Percentiles rank a stretch among this genome's conserved stretches.
phyloP scores from a whole-genome alignment of 2,113 vertebrate species.

The Oryzias woworae region DNA sequence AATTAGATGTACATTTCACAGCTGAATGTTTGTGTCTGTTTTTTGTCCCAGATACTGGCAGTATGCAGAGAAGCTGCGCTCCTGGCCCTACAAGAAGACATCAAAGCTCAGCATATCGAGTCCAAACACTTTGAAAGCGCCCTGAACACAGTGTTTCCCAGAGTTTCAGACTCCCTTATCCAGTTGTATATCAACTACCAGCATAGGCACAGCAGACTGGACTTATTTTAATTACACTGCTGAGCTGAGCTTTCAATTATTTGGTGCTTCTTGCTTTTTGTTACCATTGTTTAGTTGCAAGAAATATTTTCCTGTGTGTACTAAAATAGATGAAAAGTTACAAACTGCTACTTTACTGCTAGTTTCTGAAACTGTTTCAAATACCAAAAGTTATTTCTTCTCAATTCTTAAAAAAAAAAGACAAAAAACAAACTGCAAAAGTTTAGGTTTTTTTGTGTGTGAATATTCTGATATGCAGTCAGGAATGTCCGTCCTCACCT shows the following conservation, averaged over 20 bases:
- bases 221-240: constrained; percentile 70
- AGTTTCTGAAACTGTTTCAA: too few species aligned
- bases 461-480: too few species aligned
- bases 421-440: too few species aligned
- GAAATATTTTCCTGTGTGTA: too few species aligned
- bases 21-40: constrained; percentile 63
- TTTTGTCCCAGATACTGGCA: constrained; percentile 85
- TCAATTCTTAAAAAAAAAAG: too few species aligned
- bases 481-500: too few species aligned
- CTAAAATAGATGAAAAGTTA: too few species aligned
- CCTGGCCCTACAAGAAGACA: constrained; percentile 91
- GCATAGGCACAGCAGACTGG: constrained; percentile 77
- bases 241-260: background rate
- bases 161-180: constrained; percentile 87
- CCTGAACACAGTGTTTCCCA: constrained; percentile 82
- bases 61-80: constrained; percentile 94
- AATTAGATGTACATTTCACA: constrained; percentile 30
- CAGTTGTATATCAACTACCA: constrained; percentile 88
- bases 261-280: too few species aligned
- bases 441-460: too few species aligned
- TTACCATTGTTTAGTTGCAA: too few species aligned
- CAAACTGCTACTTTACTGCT: too few species aligned
- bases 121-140: constrained; percentile 84
- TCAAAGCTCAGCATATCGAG: constrained; percentile 77
- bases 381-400: too few species aligned